Evolutionary conservation across 2,113 vertebrate species (phyloP).

Genomic region (Catharus minimus): DNA sequence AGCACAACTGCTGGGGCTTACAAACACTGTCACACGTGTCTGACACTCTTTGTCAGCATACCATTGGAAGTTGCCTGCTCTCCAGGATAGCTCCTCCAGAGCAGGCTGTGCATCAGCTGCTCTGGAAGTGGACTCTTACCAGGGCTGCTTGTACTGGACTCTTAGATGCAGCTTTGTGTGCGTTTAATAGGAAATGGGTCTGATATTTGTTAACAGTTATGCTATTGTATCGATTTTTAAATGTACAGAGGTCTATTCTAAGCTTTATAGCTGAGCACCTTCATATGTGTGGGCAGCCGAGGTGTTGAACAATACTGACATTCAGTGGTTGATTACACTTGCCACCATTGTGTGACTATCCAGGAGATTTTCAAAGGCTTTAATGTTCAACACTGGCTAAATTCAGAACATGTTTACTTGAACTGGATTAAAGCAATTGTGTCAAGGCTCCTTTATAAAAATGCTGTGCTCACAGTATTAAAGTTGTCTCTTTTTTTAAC

Average conservation of each 20-base stretch:
- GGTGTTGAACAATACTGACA: slow-evolving; percentile 49
- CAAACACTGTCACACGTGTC: accelerated
- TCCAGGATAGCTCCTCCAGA: neutral
- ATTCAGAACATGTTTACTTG: slow-evolving; percentile 14
- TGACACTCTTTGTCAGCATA: neutral
- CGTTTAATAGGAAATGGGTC: neutral
- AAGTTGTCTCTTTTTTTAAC: neutral
- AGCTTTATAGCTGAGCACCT: slow-evolving; percentile 37
- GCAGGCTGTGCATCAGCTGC: neutral
- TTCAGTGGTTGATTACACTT: slow-evolving; percentile 47
- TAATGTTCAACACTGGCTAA: neutral
- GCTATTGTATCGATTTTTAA: slow-evolving; percentile 17
- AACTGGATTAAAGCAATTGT: slow-evolving; percentile 47
- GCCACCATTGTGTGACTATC: neutral
- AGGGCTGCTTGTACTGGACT: neutral
- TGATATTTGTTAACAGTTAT: neutral
- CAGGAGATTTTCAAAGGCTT: slow-evolving; percentile 45
- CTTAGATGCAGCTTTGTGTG: neutral
- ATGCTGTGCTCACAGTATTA: neutral
- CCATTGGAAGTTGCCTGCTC: neutral
- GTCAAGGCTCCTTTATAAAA: neutral
- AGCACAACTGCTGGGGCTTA: neutral
- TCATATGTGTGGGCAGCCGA: neutral
- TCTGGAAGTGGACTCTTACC: neutral
- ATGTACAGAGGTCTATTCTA: slow-evolving; percentile 1